These are phyloP conservation scores for Agrotis segetum DNA, from an alignment of 2,888 invertebrate species.

Conservation along the genomic window DNA sequence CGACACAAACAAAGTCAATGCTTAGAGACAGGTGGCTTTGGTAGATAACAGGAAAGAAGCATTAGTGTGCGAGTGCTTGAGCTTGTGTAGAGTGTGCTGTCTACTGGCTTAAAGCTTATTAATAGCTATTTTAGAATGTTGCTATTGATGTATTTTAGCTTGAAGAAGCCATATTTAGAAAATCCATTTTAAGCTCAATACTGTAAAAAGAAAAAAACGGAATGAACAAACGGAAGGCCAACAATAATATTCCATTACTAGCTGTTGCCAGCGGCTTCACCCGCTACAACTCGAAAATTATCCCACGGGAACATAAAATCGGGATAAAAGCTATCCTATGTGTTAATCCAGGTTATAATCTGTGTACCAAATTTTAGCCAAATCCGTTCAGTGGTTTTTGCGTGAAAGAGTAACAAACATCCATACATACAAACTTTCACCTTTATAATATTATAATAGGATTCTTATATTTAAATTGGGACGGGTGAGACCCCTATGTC, in stretches of 20 bases:
- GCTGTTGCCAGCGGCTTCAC: no score
- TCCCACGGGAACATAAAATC: no score
- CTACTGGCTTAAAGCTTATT: slow-evolving; percentile 11
- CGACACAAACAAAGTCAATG: slow-evolving; percentile 79
- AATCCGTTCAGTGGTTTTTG: no score
- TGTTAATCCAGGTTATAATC: no score
- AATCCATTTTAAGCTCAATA: background rate
- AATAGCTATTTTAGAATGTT: slow-evolving; percentile 3
- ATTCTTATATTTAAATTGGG: slow-evolving; percentile 9
- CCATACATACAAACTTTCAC: no score
- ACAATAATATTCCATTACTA: background rate
- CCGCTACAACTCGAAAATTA: no score
- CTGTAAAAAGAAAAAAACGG: background rate
- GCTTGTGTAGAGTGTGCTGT: slow-evolving; percentile 27
- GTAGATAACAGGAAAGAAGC: slow-evolving; percentile 71
- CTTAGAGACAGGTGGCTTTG: slow-evolving; percentile 77
- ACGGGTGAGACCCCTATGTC: background rate
- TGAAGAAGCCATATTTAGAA: background rate
- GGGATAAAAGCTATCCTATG: no score
- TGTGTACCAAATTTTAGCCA: no score
- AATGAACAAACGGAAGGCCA: background rate
- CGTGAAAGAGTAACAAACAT: no score
- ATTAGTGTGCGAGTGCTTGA: slow-evolving; percentile 52
- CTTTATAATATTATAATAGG: no score
- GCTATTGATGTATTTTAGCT: background rate